These are phyloP conservation scores for Mastomys natalensis DNA, from an alignment of 2,113 vertebrate species.

Conservation along the genomic window DNA sequence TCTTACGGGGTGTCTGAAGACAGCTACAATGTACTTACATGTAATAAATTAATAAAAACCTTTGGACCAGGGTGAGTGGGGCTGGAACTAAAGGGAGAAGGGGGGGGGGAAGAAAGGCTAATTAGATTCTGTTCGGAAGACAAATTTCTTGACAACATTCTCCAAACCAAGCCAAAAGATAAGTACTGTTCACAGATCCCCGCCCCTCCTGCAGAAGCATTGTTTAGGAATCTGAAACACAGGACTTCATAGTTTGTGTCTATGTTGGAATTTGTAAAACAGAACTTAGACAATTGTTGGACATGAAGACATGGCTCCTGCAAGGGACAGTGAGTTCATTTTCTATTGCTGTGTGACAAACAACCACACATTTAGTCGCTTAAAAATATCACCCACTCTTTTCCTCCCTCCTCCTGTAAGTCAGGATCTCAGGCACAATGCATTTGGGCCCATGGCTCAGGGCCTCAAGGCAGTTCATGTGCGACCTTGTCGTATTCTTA, in stretches of 20 bases:
- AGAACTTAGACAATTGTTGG: conserved; percentile 7
- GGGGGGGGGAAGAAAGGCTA: not conserved
- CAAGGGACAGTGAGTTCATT: not conserved
- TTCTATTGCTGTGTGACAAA: not conserved
- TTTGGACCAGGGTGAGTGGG: no score
- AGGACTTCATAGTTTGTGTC: not conserved
- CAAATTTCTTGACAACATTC: not conserved
- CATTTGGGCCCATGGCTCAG: not conserved
- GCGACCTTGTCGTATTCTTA: not conserved
- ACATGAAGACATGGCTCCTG: not conserved
- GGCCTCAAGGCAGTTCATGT: not conserved
- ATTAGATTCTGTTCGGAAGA: conserved; percentile 34
- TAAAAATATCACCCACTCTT: not conserved
- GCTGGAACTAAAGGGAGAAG: no score
- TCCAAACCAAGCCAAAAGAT: not conserved
- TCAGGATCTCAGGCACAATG: not conserved
- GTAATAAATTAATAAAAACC: no score
- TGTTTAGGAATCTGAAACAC: not conserved
- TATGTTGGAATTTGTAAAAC: conserved; percentile 38
- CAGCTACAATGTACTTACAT: no score
- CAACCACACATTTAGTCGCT: not conserved
- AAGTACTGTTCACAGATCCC: not conserved
- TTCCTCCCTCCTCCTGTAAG: not conserved
- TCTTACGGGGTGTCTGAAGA: no score
- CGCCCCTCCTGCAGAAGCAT: not conserved